These are phyloP conservation scores for Fulica atra DNA, from an alignment of 2,113 vertebrate genomes.

Conservation along the genomic window DNA sequence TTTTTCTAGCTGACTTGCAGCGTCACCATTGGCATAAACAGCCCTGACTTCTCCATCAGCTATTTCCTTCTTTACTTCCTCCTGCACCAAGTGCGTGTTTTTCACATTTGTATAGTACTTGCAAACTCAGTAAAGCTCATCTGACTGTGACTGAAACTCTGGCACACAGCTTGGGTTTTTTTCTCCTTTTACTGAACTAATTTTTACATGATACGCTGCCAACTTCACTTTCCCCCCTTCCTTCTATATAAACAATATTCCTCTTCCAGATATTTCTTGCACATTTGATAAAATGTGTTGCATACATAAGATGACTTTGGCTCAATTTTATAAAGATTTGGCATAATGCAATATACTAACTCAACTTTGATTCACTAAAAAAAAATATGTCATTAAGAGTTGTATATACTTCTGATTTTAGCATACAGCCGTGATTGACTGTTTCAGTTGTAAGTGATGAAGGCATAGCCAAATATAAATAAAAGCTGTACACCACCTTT, in stretches of 20 bases:
- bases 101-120: slow-evolving; percentile 59
- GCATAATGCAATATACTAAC: slow-evolving; percentile 16
- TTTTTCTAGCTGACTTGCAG: slow-evolving; percentile 55
- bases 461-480: slow-evolving; percentile 47
- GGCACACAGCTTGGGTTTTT: slow-evolving; percentile 21
- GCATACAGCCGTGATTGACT: slow-evolving; percentile 6
- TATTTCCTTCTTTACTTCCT: slow-evolving; percentile 68
- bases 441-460: slow-evolving; percentile 35
- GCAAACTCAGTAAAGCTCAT: slow-evolving; percentile 65
- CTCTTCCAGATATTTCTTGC: slow-evolving; percentile 62
- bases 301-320: slow-evolving; percentile 57
- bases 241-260: slow-evolving; percentile 51
- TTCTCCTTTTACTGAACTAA: slow-evolving; percentile 35
- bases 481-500: slow-evolving; percentile 38
- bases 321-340: slow-evolving; percentile 35
- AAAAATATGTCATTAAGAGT: slow-evolving; percentile 36
- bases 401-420: slow-evolving; percentile 36
- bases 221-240: slow-evolving; percentile 33
- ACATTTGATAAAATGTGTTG: slow-evolving; percentile 66
- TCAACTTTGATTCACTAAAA: slow-evolving; percentile 44
- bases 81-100: slow-evolving; percentile 34
- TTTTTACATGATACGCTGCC: slow-evolving; percentile 36
- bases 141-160: slow-evolving; percentile 59
- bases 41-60: slow-evolving; percentile 54
- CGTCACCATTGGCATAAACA: slow-evolving; percentile 64